phyloP scores from a whole-genome alignment of 2,113 vertebrate genomes.

The Cromileptes altivelis region DNA sequence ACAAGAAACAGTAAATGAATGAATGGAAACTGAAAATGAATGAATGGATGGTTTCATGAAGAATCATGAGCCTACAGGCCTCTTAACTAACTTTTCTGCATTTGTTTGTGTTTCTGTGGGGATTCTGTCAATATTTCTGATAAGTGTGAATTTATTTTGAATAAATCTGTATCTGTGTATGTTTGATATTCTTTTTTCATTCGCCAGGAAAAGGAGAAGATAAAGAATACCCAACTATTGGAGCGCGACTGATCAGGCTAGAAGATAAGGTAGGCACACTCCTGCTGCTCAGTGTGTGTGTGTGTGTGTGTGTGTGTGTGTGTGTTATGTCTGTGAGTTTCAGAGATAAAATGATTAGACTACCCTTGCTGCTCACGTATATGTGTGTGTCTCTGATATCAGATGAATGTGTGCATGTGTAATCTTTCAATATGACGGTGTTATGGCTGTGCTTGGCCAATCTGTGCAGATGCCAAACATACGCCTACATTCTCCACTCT shows the following conservation, averaged over 20 bases:
- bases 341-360: conserved; percentile 44
- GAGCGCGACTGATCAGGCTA: conserved; percentile 91
- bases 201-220: conserved; percentile 90
- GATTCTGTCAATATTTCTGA: not conserved
- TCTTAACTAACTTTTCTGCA: not conserved
- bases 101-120: not conserved
- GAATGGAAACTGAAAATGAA: not conserved
- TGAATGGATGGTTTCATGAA: not conserved
- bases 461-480: conserved; percentile 24
- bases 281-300: not conserved
- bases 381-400: conserved; percentile 38
- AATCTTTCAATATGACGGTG: conserved; percentile 37
- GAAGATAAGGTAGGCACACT: conserved; percentile 90
- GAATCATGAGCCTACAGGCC: not conserved
- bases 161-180: not conserved
- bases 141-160: not conserved
- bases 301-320: conserved; percentile 23
- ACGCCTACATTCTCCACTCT: conserved; percentile 10
- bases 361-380: not conserved
- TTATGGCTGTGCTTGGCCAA: conserved; percentile 42
- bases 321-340: conserved; percentile 38
- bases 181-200: not conserved
- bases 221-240: conserved; percentile 90
- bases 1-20: not conserved
- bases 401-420: conserved; percentile 38